These are phyloP conservation scores for Acanthosoma haemorrhoidale DNA, from an alignment of 2,888 invertebrate genomes.

Conservation along the genomic window DNA sequence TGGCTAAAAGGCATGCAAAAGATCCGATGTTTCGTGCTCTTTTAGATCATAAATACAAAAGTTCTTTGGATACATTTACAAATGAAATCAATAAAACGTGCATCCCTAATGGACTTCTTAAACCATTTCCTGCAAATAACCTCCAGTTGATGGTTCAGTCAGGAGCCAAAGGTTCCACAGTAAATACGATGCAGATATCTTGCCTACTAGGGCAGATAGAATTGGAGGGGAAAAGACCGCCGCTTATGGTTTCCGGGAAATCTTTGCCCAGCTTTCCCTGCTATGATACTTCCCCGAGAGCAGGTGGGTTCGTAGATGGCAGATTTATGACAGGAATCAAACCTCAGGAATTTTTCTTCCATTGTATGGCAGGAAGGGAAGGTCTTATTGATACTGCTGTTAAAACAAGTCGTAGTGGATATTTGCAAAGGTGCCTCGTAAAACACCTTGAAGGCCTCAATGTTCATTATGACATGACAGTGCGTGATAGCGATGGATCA, in stretches of 20 bases:
- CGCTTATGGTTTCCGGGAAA: conserved; percentile 87
- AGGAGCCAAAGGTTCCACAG: conserved; percentile 95
- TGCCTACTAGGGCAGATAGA: conserved; percentile 97
- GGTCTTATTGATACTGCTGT: conserved; percentile 99
- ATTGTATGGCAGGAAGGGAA: conserved; percentile 99
- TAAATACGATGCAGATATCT: conserved; percentile 98
- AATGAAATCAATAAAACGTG: conserved; percentile 86
- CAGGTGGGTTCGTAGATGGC: conserved; percentile 94
- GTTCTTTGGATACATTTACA: conserved; percentile 70
- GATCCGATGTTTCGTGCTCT: conserved; percentile 73
- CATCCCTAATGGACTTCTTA: conserved; percentile 75
- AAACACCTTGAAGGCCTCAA: conserved; percentile 96
- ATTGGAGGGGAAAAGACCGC: conserved; percentile 94
- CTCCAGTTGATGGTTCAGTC: conserved; percentile 98
- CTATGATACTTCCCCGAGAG: conserved; percentile 81
- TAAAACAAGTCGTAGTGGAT: conserved; percentile 97
- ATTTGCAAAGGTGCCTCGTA: conserved; percentile 91
- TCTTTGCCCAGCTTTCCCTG: conserved; percentile 86
- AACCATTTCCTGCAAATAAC: conserved; percentile 89
- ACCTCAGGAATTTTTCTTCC: conserved; percentile 97
- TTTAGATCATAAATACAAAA: conserved; percentile 79
- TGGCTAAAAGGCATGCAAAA: conserved; percentile 60
- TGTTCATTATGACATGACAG: conserved; percentile 89
- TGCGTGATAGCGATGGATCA: conserved; percentile 88
- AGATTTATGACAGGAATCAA: conserved; percentile 97